A percentile compares a stretch with the other conserved stretches of the same genome.
Conservation (phyloP, 2,113 vertebrate genomes). For the Rhinoderma darwinii region DNA sequence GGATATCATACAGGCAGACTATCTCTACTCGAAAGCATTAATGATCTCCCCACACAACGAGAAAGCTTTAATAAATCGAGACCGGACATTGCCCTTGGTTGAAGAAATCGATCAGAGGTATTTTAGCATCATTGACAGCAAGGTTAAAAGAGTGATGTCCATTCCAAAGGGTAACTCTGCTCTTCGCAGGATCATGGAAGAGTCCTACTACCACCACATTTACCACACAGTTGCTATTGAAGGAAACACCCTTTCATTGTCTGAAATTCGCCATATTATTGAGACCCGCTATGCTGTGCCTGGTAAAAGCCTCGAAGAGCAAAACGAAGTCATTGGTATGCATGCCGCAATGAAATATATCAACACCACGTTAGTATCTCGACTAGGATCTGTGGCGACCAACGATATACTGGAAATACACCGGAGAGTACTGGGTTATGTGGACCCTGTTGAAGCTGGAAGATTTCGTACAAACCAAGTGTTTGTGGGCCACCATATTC, state of each 20-base stretch:
- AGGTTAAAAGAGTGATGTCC: slow-evolving; percentile 92
- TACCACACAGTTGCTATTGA: slow-evolving; percentile 98
- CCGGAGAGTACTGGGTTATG: slow-evolving; percentile 88
- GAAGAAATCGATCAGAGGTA: slow-evolving; percentile 95
- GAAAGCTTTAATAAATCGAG: slow-evolving; percentile 87
- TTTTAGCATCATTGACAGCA: slow-evolving; percentile 93
- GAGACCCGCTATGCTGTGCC: slow-evolving; percentile 93
- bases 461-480: slow-evolving; percentile 87
- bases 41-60: slow-evolving; percentile 87
- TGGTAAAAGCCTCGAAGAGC: slow-evolving; percentile 92
- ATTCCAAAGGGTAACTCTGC: slow-evolving; percentile 94
- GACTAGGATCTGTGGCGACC: slow-evolving; percentile 79
- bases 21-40: slow-evolving; percentile 90
- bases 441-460: slow-evolving; percentile 91
- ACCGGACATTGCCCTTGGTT: slow-evolving; percentile 89
- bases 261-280: slow-evolving; percentile 94
- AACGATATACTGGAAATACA: slow-evolving; percentile 89
- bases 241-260: slow-evolving; percentile 93
- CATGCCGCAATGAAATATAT: slow-evolving; percentile 93
- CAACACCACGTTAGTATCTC: slow-evolving; percentile 86
- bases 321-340: slow-evolving; percentile 95
- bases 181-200: slow-evolving; percentile 91
- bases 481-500: slow-evolving; percentile 94
- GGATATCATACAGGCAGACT: slow-evolving; percentile 92
- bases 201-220: slow-evolving; percentile 98